Evolutionary conservation across 37 sponge, comb jelly and placozoan species (phyloP).

Genomic region (Spongia lamella): DNA sequence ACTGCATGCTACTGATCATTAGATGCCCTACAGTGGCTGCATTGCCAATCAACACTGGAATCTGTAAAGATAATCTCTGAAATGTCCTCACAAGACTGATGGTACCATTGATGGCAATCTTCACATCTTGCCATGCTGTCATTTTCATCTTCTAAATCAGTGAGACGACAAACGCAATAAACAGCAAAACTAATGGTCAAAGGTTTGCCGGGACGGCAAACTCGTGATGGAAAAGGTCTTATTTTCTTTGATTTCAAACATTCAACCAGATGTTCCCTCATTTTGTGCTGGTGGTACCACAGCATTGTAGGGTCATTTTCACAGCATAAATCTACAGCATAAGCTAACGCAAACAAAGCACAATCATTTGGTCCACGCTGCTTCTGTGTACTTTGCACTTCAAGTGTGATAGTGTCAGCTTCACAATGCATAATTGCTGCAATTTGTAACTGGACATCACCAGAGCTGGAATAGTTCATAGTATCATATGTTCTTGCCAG

Average conservation of each 20-base stretch:
- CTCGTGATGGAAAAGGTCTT: constrained; percentile 10
- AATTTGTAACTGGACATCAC: neutral
- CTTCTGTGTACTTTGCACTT: neutral
- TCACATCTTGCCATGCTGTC: neutral
- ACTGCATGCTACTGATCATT: too few relatives aligned
- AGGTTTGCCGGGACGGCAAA: too few relatives aligned
- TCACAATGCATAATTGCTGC: neutral
- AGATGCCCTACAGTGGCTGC: too few relatives aligned
- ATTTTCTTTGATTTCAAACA: neutral
- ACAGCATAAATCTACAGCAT: neutral
- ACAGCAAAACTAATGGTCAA: neutral
- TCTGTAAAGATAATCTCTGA: neutral
- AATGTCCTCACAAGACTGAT: constrained; percentile 5
- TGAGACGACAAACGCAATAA: constrained; percentile 12
- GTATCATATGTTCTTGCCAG: constrained; percentile 9
- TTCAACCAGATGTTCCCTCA: constrained; percentile 9
- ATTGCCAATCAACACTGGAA: too few relatives aligned
- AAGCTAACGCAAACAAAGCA: constrained; percentile 15
- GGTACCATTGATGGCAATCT: neutral
- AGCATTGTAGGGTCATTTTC: constrained; percentile 8
- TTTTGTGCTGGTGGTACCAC: constrained; percentile 4
- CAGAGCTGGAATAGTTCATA: neutral
- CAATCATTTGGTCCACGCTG: constrained; percentile 15
- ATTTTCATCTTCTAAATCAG: neutral
- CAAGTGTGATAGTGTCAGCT: neutral